These are phyloP conservation scores for Lamellibrachia columna DNA, from an alignment of 2,888 invertebrate species.

Conservation along the genomic window DNA sequence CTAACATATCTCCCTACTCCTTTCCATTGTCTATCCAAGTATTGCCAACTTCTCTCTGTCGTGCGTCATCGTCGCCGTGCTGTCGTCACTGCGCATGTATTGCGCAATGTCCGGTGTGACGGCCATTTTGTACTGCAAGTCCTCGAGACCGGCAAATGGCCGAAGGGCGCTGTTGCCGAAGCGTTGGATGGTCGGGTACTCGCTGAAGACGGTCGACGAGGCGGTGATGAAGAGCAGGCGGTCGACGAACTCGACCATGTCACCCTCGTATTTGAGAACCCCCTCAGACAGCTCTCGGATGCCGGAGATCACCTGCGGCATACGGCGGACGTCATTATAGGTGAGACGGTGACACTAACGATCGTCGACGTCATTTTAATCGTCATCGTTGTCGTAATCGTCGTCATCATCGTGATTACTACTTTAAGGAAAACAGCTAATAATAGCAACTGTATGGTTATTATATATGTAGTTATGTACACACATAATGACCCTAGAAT, in stretches of 20 bases:
- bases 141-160: conserved; percentile 23
- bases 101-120: conserved; percentile 31
- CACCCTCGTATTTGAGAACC: conserved; percentile 59
- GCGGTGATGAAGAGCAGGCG: conserved; percentile 60
- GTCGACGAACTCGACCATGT: conserved; percentile 58
- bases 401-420: too few species aligned
- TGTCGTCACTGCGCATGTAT: not conserved
- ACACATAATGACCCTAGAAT: too few species aligned
- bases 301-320: conserved; percentile 41
- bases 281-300: conserved; percentile 62
- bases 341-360: not conserved
- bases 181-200: conserved; percentile 48
- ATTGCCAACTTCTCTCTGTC: not conserved
- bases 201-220: conserved; percentile 42
- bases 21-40: not conserved
- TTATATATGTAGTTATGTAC: too few species aligned
- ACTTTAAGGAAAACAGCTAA: too few species aligned
- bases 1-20: not conserved
- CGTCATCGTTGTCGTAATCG: not conserved
- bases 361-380: too few species aligned
- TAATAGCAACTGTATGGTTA: too few species aligned
- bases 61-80: not conserved
- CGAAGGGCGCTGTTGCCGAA: conserved; percentile 38
- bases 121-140: conserved; percentile 29
- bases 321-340: not conserved